Evolutionary conservation across 2,888 invertebrate species (phyloP), one percentile per base, ranked within the genome.

Genomic region (Cerastis leucographa): DNA sequence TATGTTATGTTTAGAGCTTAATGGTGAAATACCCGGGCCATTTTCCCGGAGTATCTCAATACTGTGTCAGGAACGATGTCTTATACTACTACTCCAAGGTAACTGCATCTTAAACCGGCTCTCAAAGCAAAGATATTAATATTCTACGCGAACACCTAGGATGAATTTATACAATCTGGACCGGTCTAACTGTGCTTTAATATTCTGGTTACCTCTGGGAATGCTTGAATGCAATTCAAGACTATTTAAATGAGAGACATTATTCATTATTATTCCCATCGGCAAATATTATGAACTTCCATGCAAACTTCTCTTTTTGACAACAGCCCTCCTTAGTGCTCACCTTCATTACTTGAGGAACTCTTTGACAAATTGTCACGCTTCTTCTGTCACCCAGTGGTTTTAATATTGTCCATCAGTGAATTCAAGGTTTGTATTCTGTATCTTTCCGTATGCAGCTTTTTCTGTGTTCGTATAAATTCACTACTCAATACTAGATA

Each of bases 101-200:
- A 29, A 68, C 51, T 68, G 64, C 59, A 67, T 71, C 74, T 61
- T 62, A 29, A 72, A 73, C 66, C 35, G 76, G 61, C 25, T 68
- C 62, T 62, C 59, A 85, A 75, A 76, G 82, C 61, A 22, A 64
- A 35, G 40, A 61, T 76, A 71, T 83, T 82, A 85, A 64, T 85
- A 83, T 85, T 85, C 68, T n/a, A 69, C 46, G 44, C 22, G 25
- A 61, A 71, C 68, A 65, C n/a, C 68, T 59, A 44, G 62, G 49
- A 61, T 76, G n/a, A 76, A 82, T 85, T 76, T 76, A 71, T 76
- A 59, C 64, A 75, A 68, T 81, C 82, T 76, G 51, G 44, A 67
- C n/a, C 69, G 19, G n/a, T 65, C 65, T 74, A 49, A 81, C 81
- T 62, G 35, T 49, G 61, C 44, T 66, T 81, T 80, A 73, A 84